phyloP scores from a whole-genome alignment of 2,113 vertebrate genomes.

The Collichthys lucidus region DNA sequence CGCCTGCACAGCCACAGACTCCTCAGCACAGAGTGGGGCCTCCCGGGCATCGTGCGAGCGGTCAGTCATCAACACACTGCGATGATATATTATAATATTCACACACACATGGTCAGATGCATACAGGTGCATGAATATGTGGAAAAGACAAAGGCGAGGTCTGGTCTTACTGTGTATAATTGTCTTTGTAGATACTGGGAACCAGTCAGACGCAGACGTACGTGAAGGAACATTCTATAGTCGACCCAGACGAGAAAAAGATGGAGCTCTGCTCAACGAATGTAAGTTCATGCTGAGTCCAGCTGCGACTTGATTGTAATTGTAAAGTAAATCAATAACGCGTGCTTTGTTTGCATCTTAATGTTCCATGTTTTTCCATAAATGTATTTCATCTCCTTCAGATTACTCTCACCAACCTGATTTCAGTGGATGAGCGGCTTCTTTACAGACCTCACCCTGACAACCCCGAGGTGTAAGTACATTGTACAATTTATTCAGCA shows the following conservation, averaged over 20 bases:
- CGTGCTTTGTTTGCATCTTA: not conserved
- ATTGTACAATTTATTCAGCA: not conserved
- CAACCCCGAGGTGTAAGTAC: constrained; percentile 94
- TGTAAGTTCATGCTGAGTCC: constrained; percentile 80
- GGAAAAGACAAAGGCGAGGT: too few relatives aligned
- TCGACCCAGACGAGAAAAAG: constrained; percentile 93
- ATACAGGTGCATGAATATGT: too few relatives aligned
- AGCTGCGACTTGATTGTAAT: too few relatives aligned
- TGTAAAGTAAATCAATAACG: not conserved
- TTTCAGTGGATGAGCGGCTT: constrained; percentile 96
- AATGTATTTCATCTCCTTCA: constrained; percentile 68
- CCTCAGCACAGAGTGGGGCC: constrained; percentile 97
- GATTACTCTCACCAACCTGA: constrained; percentile 97
- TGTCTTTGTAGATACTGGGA: constrained; percentile 89
- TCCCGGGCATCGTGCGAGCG: constrained; percentile 93
- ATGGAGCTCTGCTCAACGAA: constrained; percentile 98
- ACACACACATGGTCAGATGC: too few relatives aligned
- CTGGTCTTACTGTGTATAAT: not conserved
- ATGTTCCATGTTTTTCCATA: not conserved
- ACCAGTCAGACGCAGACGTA: constrained; percentile 93
- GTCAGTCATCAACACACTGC: constrained; percentile 79
- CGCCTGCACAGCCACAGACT: constrained; percentile 96
- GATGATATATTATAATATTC: not conserved
- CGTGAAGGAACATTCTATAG: constrained; percentile 94
- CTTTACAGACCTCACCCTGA: constrained; percentile 95